These are phyloP conservation scores for Miniopterus natalensis DNA, from an alignment of 2,113 vertebrate genomes.

Conservation along the genomic window DNA sequence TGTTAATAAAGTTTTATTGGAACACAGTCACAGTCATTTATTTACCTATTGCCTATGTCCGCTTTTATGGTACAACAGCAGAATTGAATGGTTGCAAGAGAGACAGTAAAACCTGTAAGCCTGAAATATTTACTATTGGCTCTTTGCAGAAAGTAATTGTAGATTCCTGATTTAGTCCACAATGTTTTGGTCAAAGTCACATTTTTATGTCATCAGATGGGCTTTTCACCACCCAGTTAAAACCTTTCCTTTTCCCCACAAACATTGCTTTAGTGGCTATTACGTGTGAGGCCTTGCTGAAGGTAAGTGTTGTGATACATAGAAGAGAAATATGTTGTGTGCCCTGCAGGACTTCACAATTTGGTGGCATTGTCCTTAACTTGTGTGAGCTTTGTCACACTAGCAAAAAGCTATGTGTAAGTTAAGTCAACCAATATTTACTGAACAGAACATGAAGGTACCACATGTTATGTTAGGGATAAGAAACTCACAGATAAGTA, in stretches of 20 bases:
- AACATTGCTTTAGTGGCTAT: neutral
- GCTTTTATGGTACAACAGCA: neutral
- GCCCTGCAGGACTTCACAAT: neutral
- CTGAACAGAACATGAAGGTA: neutral
- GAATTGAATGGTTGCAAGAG: neutral
- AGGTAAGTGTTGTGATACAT: neutral
- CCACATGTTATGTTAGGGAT: neutral
- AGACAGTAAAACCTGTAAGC: neutral
- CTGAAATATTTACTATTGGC: neutral
- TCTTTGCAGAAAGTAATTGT: neutral
- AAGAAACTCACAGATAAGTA: neutral
- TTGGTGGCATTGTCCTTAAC: neutral
- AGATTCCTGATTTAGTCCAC: neutral
- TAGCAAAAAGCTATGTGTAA: neutral
- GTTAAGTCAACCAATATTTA: neutral
- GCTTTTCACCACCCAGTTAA: neutral
- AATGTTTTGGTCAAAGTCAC: neutral
- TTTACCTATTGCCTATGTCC: neutral
- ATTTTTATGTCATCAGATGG: neutral
- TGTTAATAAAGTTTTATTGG: slow-evolving; percentile 47
- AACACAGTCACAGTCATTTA: neutral
- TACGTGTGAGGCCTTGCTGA: neutral
- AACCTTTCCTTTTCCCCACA: neutral
- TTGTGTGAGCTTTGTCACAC: neutral
- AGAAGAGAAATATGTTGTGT: neutral